Evolutionary conservation across 1,140 invertebrate species (phyloP).

Genomic region (Luehdorfia chinensis): DNA sequence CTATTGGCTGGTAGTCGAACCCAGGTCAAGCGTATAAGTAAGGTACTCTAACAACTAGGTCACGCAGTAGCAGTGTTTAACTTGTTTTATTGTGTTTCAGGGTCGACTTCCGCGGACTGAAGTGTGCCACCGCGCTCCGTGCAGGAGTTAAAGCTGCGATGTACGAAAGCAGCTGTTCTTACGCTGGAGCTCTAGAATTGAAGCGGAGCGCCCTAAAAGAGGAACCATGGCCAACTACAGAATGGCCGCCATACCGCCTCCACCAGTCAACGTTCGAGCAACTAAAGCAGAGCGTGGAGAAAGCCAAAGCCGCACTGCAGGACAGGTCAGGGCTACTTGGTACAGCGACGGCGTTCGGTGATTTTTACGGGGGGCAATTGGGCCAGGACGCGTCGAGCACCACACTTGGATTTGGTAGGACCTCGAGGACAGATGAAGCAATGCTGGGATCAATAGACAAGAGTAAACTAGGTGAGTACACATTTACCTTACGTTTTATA

Average conservation of each 20-base stretch:
- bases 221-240: constrained; percentile 80
- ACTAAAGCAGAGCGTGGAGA: constrained; percentile 91
- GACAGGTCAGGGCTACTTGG: constrained; percentile 75
- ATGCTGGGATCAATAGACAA: constrained; percentile 67
- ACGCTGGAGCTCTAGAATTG: constrained; percentile 89
- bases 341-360: constrained; percentile 78
- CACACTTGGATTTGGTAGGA: constrained; percentile 52
- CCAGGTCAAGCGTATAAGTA: too few species aligned
- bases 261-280: constrained; percentile 91
- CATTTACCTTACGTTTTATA: background rate
- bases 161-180: constrained; percentile 94
- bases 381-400: constrained; percentile 50
- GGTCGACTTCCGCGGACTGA: constrained; percentile 61
- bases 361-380: constrained; percentile 76
- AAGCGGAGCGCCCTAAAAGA: constrained; percentile 84
- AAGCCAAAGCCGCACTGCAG: constrained; percentile 89
- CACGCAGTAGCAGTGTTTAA: too few species aligned
- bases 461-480: constrained; percentile 67
- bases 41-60: too few species aligned
- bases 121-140: constrained; percentile 59
- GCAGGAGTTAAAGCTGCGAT: constrained; percentile 75
- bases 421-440: constrained; percentile 54
- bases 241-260: constrained; percentile 86
- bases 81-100: constrained; percentile 41
- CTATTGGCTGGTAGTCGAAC: too few species aligned